phyloP scores from a whole-genome alignment of 2,888 invertebrate genomes.

The Nezara viridula region DNA sequence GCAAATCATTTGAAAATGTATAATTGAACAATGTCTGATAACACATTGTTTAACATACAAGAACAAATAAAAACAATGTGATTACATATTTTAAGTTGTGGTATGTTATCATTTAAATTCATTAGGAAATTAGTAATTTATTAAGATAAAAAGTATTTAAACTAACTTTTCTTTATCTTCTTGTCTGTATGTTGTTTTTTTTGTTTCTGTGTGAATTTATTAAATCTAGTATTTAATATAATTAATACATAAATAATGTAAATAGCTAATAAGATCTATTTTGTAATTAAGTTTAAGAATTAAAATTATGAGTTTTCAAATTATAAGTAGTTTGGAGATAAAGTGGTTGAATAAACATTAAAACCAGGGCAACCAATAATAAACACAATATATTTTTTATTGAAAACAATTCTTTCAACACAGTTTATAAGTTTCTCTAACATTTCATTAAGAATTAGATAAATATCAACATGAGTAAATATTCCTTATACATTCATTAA shows the following conservation, averaged over 20 bases:
- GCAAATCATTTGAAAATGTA: conserved; percentile 13
- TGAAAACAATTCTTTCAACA: neutral
- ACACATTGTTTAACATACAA: neutral
- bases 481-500: neutral
- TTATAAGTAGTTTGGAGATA: neutral
- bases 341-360: neutral
- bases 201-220: neutral
- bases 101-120: neutral
- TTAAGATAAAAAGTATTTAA: conserved; percentile 27
- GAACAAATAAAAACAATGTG: conserved; percentile 36
- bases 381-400: conserved; percentile 11
- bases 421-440: neutral
- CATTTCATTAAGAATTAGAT: neutral
- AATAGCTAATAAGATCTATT: neutral
- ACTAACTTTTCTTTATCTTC: neutral
- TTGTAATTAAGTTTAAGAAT: conserved; percentile 26
- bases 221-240: conserved; percentile 7
- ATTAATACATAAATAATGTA: conserved; percentile 1
- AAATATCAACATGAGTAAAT: conserved; percentile 33
- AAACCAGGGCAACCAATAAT: neutral
- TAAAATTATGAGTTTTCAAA: neutral
- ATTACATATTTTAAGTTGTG: neutral
- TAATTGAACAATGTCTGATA: conserved; percentile 10
- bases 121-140: conserved; percentile 34
- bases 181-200: neutral